These are phyloP conservation scores for Pterois miles DNA, from an alignment of 2,797 vertebrate species.

Conservation along the genomic window DNA sequence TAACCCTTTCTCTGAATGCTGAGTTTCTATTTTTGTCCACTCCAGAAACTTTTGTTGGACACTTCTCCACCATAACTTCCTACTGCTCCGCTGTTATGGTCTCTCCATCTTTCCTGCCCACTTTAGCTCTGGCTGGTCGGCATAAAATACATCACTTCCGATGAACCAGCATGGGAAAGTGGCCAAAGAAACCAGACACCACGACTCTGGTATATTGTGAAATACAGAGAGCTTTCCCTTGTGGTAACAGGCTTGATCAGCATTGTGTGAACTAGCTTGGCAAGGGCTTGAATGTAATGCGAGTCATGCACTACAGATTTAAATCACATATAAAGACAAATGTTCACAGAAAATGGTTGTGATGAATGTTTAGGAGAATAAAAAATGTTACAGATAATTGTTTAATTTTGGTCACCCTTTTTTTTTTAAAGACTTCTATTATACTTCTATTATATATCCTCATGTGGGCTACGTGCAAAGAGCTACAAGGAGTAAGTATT, in stretches of 20 bases:
- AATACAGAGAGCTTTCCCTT: background rate
- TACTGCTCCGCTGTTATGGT: background rate
- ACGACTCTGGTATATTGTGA: background rate
- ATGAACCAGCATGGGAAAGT: background rate
- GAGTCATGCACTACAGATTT: background rate
- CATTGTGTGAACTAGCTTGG: background rate
- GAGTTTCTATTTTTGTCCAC: background rate
- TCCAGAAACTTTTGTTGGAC: background rate
- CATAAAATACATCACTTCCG: background rate
- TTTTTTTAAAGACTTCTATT: background rate
- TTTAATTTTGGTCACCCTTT: background rate
- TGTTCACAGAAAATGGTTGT: background rate
- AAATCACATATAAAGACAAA: background rate
- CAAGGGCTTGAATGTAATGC: background rate
- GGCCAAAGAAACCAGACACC: background rate
- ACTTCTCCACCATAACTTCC: background rate
- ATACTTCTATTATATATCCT: background rate
- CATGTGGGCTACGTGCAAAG: background rate
- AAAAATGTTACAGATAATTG: background rate
- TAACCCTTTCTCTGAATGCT: background rate
- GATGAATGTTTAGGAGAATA: background rate
- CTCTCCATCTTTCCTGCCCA: background rate
- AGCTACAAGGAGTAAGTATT: background rate
- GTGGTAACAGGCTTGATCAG: rapidly evolving
- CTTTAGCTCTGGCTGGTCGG: background rate